These are phyloP conservation scores for Amazona ochrocephala DNA, from an alignment of 2,797 vertebrate species.

Conservation along the genomic window DNA sequence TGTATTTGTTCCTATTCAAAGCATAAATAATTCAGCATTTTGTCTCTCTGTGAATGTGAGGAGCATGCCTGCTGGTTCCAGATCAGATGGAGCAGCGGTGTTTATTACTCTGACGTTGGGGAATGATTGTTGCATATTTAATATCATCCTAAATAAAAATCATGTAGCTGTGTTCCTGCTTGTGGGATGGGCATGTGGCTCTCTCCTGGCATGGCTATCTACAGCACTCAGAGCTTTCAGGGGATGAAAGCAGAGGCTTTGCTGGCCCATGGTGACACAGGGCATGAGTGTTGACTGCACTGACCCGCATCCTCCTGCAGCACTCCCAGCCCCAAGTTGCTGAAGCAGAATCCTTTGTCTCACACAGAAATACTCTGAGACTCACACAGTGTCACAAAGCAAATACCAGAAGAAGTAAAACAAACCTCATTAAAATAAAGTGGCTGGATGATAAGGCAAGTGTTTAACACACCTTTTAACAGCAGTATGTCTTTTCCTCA, in stretches of 20 bases:
- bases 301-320: not conserved
- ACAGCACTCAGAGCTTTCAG: not conserved
- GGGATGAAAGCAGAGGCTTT: not conserved
- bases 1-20: slow-evolving; percentile 56
- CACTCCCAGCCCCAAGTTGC: not conserved
- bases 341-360: not conserved
- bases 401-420: slow-evolving; percentile 31
- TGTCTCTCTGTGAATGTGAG: slow-evolving; percentile 45
- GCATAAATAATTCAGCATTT: slow-evolving; percentile 66
- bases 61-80: slow-evolving; percentile 29
- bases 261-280: not conserved
- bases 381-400: not conserved
- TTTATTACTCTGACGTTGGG: slow-evolving; percentile 58
- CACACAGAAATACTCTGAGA: not conserved
- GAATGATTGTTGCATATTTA: slow-evolving; percentile 60
- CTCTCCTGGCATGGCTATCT: not conserved
- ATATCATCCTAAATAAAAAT: slow-evolving; percentile 38
- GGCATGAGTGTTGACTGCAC: not conserved
- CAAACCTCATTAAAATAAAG: slow-evolving; percentile 63
- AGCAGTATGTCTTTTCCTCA: not conserved
- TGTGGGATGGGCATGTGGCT: not conserved
- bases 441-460: slow-evolving; percentile 26
- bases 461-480: slow-evolving; percentile 38
- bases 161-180: not conserved
- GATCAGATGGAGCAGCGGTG: slow-evolving; percentile 53